Evolutionary conservation across 1,140 invertebrate species (phyloP), one percentile per base, ranked within the genome.

Genomic region (Drosophila kanapiae): DNA sequence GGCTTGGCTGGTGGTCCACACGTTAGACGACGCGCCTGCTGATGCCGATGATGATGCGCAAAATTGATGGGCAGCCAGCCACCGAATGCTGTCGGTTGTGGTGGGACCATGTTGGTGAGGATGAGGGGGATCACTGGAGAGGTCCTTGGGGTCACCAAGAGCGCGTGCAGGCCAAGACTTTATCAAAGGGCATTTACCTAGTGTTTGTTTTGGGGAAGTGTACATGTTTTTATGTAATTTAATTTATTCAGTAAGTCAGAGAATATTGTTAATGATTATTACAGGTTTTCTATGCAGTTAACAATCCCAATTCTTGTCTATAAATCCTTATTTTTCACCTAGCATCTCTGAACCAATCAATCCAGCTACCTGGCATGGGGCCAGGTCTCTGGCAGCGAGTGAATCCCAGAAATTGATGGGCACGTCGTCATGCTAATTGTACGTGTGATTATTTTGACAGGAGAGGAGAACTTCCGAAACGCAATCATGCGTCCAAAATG

Each of bases 371-470:
- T 67, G 67, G 65, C 69, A 58, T 16, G 42, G 45, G 47, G 27
- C 54, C 67, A 61, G 38, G 11, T 48, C 68, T 23, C 23, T n/a
- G n/a, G n/a, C n/a, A n/a, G n/a, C 9, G 10, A 9, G 11, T 37
- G 42, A 62, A 38, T 47, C 59, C 33, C 67, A 62, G 65, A 81
- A 88, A 84, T 88, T 84, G 84, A 88, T 85, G 85, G 74, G 69
- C 85, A 70, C 81, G 85, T 82, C 85, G 78, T 91, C 88, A 81
- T 82, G 84, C 88, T 91, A 91, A 91, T 91, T 91, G 87, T 88
- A 91, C 83, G 84, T 91, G 80, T 88, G 88, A 91, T 91, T 91
- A 91, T 91, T 91, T 91, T 88, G 87, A 91, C 87, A 91, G 80
- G 67, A 45, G 51, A 42, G 51, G 27, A 58, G 27, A 58, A 70